phyloP scores from a whole-genome alignment of 2,797 vertebrate species.

The Apogon talboti region DNA sequence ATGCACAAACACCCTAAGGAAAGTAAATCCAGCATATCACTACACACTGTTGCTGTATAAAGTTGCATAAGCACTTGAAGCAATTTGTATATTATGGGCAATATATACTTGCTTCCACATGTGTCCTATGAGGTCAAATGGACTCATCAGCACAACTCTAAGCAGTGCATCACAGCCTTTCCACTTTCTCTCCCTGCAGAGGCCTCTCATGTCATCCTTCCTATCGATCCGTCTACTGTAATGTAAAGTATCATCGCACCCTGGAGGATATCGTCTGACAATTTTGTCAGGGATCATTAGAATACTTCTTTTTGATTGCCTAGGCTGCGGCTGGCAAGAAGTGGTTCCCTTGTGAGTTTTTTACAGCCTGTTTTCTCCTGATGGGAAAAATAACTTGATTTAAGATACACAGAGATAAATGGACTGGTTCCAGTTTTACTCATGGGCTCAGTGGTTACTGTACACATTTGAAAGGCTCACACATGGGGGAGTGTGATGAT shows the following conservation, averaged over 20 bases:
- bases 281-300: slow-evolving; percentile 84
- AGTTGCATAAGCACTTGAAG: slow-evolving; percentile 18
- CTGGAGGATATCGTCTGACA: slow-evolving; percentile 81
- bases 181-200: slow-evolving; percentile 47
- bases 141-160: slow-evolving; percentile 32
- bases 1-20: background rate
- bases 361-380: slow-evolving; percentile 52
- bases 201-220: slow-evolving; percentile 67
- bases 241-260: slow-evolving; percentile 84
- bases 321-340: slow-evolving; percentile 47
- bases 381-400: slow-evolving; percentile 58
- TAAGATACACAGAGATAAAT: slow-evolving; percentile 62
- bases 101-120: background rate
- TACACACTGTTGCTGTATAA: no score
- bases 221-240: slow-evolving; percentile 81
- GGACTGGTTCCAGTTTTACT: slow-evolving; percentile 43
- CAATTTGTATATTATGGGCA: background rate
- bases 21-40: background rate
- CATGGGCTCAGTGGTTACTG: slow-evolving; percentile 24
- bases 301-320: slow-evolving; percentile 78
- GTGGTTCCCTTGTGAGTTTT: slow-evolving; percentile 67
- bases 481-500: slow-evolving; percentile 29
- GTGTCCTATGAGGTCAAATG: slow-evolving; percentile 45
- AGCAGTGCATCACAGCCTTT: slow-evolving; percentile 38
- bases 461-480: slow-evolving; percentile 36